A percentile compares a stretch with the other conserved stretches of the same genome.
These are phyloP conservation scores for Pimpla rufipes DNA, from an alignment of 2,888 invertebrate species.

Conservation along the genomic window DNA sequence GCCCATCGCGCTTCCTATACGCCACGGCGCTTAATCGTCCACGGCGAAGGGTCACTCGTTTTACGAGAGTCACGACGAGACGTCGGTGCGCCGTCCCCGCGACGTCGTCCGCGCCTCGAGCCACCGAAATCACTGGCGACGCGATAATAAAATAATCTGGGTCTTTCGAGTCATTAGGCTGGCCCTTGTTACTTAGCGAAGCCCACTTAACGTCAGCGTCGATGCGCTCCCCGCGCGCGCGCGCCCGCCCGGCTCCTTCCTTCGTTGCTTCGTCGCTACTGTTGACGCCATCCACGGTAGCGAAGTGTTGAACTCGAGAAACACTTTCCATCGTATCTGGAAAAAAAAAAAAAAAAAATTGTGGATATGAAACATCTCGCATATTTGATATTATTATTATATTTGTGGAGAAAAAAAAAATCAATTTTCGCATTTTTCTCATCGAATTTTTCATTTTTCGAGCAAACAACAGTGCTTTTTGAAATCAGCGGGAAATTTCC, in stretches of 20 bases:
- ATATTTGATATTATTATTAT: too few relatives aligned
- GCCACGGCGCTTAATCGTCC: conserved; percentile 54
- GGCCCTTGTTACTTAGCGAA: conserved; percentile 83
- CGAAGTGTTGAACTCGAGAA: conserved; percentile 63
- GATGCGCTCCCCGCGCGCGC: conserved; percentile 48
- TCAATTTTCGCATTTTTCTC: too few relatives aligned
- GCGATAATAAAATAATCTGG: conserved; percentile 85
- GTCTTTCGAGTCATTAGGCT: conserved; percentile 85
- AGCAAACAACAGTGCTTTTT: too few relatives aligned
- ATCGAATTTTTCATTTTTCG: too few relatives aligned
- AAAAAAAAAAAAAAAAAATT: background rate
- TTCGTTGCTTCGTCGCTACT: conserved; percentile 46
- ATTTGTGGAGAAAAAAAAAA: too few relatives aligned
- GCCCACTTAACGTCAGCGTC: conserved; percentile 78
- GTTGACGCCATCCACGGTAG: conserved; percentile 61
- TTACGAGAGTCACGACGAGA: conserved; percentile 64
- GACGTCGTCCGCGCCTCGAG: conserved; percentile 69
- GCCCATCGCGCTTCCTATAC: conserved; percentile 58
- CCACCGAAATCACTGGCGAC: conserved; percentile 83
- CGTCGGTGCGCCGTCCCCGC: conserved; percentile 11
- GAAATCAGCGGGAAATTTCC: too few relatives aligned
- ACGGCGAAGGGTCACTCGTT: conserved; percentile 61
- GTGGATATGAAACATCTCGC: background rate
- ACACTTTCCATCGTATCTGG: background rate
- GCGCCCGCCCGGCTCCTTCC: too few relatives aligned